Conservation (phyloP, 2,888 invertebrate species). For the Calameuta filiformis region DNA sequence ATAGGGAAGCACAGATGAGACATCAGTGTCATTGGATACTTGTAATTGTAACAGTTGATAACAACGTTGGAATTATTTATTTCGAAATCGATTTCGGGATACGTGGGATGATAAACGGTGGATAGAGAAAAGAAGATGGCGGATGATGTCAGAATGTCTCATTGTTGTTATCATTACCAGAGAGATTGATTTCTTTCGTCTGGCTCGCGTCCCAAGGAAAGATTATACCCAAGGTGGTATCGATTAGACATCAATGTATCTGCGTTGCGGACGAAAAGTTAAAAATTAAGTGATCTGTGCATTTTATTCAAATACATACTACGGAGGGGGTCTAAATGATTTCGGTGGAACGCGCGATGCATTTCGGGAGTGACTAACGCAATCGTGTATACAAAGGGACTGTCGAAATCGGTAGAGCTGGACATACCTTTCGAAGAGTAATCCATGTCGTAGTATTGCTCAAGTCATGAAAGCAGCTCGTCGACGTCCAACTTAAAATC, state of each 20-base stretch:
- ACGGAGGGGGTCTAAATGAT: background rate
- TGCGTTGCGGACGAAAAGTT: background rate
- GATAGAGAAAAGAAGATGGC: background rate
- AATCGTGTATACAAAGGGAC: background rate
- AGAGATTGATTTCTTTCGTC: background rate
- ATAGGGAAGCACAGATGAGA: background rate
- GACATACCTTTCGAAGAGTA: constrained; percentile 51
- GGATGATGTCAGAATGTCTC: background rate
- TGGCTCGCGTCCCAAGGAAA: background rate
- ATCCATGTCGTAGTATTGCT: constrained; percentile 42
- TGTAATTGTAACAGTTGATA: background rate
- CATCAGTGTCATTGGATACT: background rate
- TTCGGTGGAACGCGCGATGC: background rate
- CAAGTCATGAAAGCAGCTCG: background rate
- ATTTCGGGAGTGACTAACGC: background rate
- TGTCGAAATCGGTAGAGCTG: background rate
- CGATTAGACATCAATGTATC: background rate
- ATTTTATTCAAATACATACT: background rate
- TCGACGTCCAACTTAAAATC: background rate
- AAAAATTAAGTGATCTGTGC: background rate
- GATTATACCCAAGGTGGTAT: background rate
- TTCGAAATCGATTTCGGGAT: background rate
- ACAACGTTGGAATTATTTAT: background rate
- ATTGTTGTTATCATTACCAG: background rate
- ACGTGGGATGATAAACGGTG: background rate